Conservation (phyloP, 2,888 invertebrate genomes). For the Agrotis puta region DNA sequence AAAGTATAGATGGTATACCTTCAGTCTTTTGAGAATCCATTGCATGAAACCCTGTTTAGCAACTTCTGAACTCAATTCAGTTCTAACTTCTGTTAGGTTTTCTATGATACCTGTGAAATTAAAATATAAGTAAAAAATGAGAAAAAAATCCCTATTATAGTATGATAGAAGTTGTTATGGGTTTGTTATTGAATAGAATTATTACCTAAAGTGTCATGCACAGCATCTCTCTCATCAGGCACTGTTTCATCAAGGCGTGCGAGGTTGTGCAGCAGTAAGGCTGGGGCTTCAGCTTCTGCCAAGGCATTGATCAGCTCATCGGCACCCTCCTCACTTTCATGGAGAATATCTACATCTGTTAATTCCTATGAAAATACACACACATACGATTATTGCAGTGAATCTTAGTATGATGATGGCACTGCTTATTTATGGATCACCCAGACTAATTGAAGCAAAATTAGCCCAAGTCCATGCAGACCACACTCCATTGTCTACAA, state of each 20-base stretch:
- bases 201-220: conserved; percentile 97
- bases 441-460: too few species aligned
- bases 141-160: too few species aligned
- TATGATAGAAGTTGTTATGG: too few species aligned
- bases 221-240: conserved; percentile 98
- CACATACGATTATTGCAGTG: background rate
- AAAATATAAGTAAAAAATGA: background rate
- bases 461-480: too few species aligned
- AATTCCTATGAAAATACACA: conserved; percentile 92
- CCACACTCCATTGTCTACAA: too few species aligned
- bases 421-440: too few species aligned
- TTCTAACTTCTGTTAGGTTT: conserved; percentile 97
- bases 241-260: conserved; percentile 97
- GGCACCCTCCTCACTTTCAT: conserved; percentile 98
- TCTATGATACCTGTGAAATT: conserved; percentile 95
- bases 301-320: conserved; percentile 96
- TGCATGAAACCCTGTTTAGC: conserved; percentile 97
- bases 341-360: conserved; percentile 98
- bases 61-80: conserved; percentile 95
- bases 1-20: conserved; percentile 82
- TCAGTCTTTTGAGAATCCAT: conserved; percentile 97
- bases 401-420: too few species aligned
- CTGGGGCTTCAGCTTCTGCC: conserved; percentile 97
- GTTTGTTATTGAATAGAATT: too few species aligned
- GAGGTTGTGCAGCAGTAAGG: conserved; percentile 97